Evolutionary conservation across 2,797 vertebrate species (phyloP).

Genomic region (Spea hammondii): DNA sequence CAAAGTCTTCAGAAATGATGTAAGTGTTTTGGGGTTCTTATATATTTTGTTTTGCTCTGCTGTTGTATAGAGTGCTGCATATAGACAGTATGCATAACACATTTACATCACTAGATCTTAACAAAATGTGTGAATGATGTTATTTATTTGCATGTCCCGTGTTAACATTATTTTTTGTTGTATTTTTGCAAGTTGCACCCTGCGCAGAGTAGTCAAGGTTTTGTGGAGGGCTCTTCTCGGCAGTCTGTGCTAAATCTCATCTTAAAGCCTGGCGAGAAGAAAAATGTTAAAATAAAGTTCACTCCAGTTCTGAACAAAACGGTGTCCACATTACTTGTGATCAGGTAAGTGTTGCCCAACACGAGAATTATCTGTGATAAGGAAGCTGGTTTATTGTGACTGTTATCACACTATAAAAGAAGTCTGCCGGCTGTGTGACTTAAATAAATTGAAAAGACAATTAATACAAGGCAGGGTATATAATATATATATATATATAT

Average conservation of each 20-base stretch:
- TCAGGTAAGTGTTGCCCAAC: conserved; percentile 74
- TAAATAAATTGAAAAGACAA: too few species aligned
- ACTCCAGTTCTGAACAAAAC: conserved; percentile 87
- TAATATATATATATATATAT: too few species aligned
- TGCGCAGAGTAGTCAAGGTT: conserved; percentile 75
- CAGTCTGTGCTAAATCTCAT: conserved; percentile 86
- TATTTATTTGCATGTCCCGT: too few species aligned
- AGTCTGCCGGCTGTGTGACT: too few species aligned
- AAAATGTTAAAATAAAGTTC: conserved; percentile 86
- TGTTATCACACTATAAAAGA: too few species aligned
- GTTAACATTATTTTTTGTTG: conserved; percentile 34
- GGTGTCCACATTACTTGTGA: conserved; percentile 86
- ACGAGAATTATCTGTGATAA: too few species aligned
- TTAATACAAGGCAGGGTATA: too few species aligned
- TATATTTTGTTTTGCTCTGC: too few species aligned
- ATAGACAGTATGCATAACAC: too few species aligned
- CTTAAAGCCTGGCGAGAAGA: conserved; percentile 88
- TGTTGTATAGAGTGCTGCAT: too few species aligned
- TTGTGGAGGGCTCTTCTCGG: conserved; percentile 76
- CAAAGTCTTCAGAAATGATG: conserved; percentile 87
- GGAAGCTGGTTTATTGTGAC: too few species aligned
- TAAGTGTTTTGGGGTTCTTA: conserved; percentile 65
- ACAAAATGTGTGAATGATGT: too few species aligned
- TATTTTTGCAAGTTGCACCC: conserved; percentile 75
- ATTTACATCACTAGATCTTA: background rate